A percentile compares a stretch with the other conserved stretches of the same genome.
Evolutionary conservation across 2,113 vertebrate genomes (phyloP).

Genomic region (Echinops telfairi): DNA sequence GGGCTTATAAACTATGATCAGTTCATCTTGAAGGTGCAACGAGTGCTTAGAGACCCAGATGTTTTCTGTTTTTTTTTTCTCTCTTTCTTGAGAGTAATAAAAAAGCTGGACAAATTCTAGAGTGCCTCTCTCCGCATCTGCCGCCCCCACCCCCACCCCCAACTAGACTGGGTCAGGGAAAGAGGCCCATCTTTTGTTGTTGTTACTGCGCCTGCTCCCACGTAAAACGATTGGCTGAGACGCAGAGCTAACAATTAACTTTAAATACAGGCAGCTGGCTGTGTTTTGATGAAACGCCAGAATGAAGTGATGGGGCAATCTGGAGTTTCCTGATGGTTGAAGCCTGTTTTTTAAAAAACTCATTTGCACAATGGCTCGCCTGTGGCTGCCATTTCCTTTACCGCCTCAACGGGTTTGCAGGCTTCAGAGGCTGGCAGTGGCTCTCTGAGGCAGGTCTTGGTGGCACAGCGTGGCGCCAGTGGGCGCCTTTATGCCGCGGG

Average conservation of each 20-base stretch:
- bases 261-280: conserved; percentile 79
- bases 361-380: not conserved
- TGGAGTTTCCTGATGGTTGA: conserved; percentile 42
- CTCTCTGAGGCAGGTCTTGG: not conserved
- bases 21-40: not conserved
- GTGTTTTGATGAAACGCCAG: conserved; percentile 76
- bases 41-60: not conserved
- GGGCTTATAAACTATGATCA: not conserved
- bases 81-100: conserved; percentile 46
- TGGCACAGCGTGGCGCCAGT: not conserved
- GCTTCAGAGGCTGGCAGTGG: conserved; percentile 35
- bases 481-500: accelerated
- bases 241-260: conserved; percentile 63
- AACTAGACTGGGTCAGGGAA: conserved; percentile 52
- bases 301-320: conserved; percentile 78
- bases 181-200: conserved; percentile 57
- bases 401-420: not conserved
- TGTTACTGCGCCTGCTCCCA: conserved; percentile 59
- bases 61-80: not conserved
- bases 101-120: conserved; percentile 38
- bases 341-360: not conserved
- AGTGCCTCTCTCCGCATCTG: not conserved
- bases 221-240: conserved; percentile 68
- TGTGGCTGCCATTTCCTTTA: conserved; percentile 3
- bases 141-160: not conserved